Conservation (phyloP, 2,113 vertebrate genomes). For the Larimichthys crocea region DNA sequence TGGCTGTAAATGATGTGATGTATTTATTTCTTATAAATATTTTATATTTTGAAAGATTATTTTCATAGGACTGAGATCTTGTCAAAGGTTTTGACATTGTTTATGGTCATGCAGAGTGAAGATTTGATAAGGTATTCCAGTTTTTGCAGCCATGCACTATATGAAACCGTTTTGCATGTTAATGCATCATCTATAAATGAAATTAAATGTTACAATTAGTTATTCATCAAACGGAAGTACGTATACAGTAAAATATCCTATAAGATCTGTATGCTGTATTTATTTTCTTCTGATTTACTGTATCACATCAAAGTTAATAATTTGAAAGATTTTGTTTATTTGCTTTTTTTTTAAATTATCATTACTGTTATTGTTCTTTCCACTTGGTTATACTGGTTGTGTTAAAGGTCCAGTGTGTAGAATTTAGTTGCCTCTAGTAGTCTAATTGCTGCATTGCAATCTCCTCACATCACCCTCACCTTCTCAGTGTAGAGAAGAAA, state of each 20-base stretch:
- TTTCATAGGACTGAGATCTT: slow-evolving; percentile 32
- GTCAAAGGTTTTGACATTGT: background rate
- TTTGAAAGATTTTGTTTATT: slow-evolving; percentile 15
- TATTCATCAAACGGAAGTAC: background rate
- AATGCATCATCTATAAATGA: slow-evolving; percentile 1
- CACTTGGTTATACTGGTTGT: background rate
- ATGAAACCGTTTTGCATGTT: background rate
- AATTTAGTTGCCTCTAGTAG: too few relatives aligned
- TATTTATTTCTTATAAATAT: slow-evolving; percentile 67
- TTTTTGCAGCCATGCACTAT: background rate
- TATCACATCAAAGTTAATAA: slow-evolving; percentile 37
- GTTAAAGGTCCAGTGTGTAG: too few relatives aligned
- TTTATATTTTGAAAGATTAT: slow-evolving; percentile 60
- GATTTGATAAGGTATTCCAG: slow-evolving; percentile 1
- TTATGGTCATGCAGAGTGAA: slow-evolving; percentile 19
- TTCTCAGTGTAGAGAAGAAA: too few relatives aligned
- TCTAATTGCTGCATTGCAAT: too few relatives aligned
- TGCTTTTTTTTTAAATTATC: background rate
- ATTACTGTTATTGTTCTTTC: background rate
- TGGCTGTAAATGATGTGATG: slow-evolving; percentile 36
- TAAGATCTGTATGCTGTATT: background rate
- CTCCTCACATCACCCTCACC: too few relatives aligned
- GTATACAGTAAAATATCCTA: background rate
- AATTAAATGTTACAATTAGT: slow-evolving; percentile 1
- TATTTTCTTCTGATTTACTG: slow-evolving; percentile 6